Evolutionary conservation across 92 coral and sea anemone species (phyloP).

Genomic region (Hydrozoanthus gracilis): DNA sequence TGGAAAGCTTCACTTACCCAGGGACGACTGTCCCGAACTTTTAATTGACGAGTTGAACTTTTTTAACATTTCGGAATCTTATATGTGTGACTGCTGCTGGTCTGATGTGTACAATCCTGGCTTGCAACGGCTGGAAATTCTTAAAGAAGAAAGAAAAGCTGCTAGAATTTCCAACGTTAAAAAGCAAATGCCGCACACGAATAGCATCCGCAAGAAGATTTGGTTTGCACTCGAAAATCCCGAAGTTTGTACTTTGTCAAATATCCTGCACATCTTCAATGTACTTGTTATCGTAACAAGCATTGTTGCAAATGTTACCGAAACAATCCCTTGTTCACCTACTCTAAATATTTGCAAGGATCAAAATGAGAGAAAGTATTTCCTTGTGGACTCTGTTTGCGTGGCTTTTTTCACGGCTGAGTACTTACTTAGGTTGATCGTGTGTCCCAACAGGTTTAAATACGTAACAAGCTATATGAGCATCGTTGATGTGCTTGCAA

Average conservation of each 20-base stretch:
- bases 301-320: constrained; percentile 70
- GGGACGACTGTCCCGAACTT: constrained; percentile 77
- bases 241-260: constrained; percentile 55
- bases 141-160: constrained; percentile 52
- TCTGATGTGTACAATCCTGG: constrained; percentile 67
- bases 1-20: constrained; percentile 80
- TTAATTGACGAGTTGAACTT: constrained; percentile 77
- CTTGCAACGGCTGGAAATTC: constrained; percentile 41
- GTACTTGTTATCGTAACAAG: constrained; percentile 69
- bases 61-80: constrained; percentile 67
- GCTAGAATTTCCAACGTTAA: constrained; percentile 47
- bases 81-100: constrained; percentile 82
- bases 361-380: constrained; percentile 57
- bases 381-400: constrained; percentile 73
- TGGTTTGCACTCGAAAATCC: constrained; percentile 78
- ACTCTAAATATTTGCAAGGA: constrained; percentile 64
- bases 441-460: constrained; percentile 67
- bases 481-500: constrained; percentile 75
- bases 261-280: constrained; percentile 65
- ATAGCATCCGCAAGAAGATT: constrained; percentile 55
- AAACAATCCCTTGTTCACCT: constrained; percentile 71
- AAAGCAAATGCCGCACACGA: constrained; percentile 31
- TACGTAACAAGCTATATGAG: constrained; percentile 75
- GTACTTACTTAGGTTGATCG: constrained; percentile 53
- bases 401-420: constrained; percentile 79